These are phyloP conservation scores for Pitta sordida DNA, from an alignment of 2,113 vertebrate species.

Conservation along the genomic window DNA sequence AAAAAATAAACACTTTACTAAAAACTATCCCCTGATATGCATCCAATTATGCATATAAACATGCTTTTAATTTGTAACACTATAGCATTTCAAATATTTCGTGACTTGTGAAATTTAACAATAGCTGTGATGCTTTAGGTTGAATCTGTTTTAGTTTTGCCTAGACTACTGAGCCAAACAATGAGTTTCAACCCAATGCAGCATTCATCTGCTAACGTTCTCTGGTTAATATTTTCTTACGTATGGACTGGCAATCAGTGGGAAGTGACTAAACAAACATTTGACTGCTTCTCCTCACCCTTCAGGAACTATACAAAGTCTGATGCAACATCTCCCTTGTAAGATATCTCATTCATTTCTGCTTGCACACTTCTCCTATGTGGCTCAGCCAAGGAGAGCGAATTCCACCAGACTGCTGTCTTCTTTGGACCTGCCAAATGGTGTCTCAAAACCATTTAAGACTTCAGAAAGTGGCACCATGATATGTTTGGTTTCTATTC, in stretches of 20 bases:
- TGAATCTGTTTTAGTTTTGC: not conserved
- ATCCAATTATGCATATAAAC: not conserved
- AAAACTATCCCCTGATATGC: not conserved
- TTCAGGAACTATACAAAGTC: not conserved
- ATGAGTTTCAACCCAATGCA: not conserved
- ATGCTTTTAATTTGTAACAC: slow-evolving; percentile 27
- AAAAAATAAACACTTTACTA: not conserved
- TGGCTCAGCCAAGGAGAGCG: not conserved
- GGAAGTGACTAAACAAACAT: not conserved
- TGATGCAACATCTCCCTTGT: not conserved
- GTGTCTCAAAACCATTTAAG: not conserved
- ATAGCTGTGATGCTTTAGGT: slow-evolving; percentile 8
- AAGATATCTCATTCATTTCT: not conserved
- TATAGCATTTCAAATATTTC: not conserved
- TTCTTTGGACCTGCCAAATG: not conserved
- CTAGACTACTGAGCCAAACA: slow-evolving; percentile 30
- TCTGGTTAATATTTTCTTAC: not conserved
- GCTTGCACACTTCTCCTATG: not conserved
- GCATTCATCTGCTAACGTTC: not conserved
- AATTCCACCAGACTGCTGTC: not conserved
- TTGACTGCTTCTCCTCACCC: not conserved
- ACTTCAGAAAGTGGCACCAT: not conserved
- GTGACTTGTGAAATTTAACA: slow-evolving; percentile 30
- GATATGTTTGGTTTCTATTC: accelerated
- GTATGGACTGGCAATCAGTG: not conserved